These are phyloP conservation scores for Daubentonia madagascariensis DNA, from an alignment of 2,113 vertebrate species.

Conservation along the genomic window DNA sequence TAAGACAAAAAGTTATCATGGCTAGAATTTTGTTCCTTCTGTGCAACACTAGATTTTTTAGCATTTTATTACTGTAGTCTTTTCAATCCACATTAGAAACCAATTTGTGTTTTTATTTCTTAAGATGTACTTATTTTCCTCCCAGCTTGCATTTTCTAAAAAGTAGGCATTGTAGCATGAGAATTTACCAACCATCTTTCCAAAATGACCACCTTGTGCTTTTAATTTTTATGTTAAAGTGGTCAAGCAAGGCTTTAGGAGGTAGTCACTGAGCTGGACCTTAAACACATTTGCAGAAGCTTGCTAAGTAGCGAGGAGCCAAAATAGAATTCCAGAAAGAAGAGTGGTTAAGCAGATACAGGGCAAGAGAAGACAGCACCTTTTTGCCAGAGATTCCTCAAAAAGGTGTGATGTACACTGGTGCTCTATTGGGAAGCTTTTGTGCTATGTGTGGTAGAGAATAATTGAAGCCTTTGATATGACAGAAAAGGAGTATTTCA, in stretches of 20 bases:
- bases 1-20: neutral
- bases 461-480: neutral
- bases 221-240: slow-evolving; percentile 10
- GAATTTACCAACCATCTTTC: neutral
- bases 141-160: neutral
- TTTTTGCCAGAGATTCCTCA: neutral
- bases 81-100: neutral
- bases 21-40: slow-evolving; percentile 12
- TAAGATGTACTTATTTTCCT: neutral
- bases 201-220: neutral
- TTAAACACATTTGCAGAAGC: neutral
- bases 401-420: neutral
- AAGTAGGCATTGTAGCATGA: neutral
- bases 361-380: neutral
- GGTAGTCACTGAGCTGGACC: neutral
- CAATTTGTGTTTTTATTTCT: slow-evolving; percentile 8
- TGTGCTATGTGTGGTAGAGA: neutral
- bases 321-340: neutral
- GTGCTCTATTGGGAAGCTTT: neutral
- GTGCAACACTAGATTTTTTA: slow-evolving; percentile 5
- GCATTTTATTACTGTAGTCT: neutral
- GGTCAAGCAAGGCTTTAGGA: neutral
- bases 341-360: neutral
- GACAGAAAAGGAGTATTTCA: neutral
- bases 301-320: neutral